Evolutionary conservation across 2,888 invertebrate species (phyloP), one percentile per base, ranked within the genome.

Genomic region (Malachius bipustulatus): DNA sequence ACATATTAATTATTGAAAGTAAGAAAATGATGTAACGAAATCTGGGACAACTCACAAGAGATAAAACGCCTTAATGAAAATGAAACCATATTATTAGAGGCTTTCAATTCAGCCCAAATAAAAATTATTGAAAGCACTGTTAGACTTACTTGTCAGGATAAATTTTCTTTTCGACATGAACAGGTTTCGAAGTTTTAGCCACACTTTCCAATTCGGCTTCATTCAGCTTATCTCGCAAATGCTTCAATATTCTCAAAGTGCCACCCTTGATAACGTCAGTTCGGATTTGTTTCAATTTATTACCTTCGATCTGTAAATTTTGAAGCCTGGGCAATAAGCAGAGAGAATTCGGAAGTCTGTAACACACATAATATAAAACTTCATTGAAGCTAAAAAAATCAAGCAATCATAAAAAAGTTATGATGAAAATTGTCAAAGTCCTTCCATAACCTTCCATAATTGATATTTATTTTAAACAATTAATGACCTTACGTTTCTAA

Each of bases 251-350:
- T 38, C 85, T 65, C 26, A 72, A 70, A 1, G 89, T 87, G n/a
- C 91, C 91, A 39, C 84, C 77, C 54, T 79, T 75, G 34, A 91
- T 69, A 36, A 93, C 75, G 59, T 91, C 91, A 39, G 81, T 72
- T 19, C 91, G 66, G 15, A 93, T 77, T 34, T 77, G 77, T 49
- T 81, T 75, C 46, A 91, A 65, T 49, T 82, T 81, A 64, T 93
- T 93, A 3, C 91, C 91, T 46, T 89, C 85, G 50, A 91, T 69
- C 42, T 77, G 77, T 33, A 93, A 69, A 46, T 81, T 81, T 51
- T 85, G 83, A 38, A 93, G 64, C 55, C 87, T 82, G 0, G 81
- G 76, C 48, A 93, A 66, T 2, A 72, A 60, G 13, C 78, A 70
- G 34, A 84, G 53, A n/a, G 69, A 66, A 49, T 65, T 69, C n/a